These are phyloP conservation scores for Himalopsyche kuldschensis DNA, from an alignment of 2,888 invertebrate species.

Conservation along the genomic window DNA sequence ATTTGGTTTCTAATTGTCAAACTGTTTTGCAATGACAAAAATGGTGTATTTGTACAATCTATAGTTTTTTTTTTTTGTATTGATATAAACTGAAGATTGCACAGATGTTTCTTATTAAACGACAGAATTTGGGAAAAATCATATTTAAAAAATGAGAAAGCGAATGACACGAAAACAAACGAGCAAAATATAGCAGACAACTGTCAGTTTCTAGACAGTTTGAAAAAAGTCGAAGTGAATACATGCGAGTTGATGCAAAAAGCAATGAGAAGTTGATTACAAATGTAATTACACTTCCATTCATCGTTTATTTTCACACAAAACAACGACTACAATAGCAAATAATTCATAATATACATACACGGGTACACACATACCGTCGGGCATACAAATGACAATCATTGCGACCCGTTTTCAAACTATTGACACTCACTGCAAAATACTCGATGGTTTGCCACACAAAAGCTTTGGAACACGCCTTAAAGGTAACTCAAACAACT, in stretches of 20 bases:
- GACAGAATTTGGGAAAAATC: too few species aligned
- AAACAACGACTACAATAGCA: constrained; percentile 23
- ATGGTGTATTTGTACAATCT: too few species aligned
- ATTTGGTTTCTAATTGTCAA: too few species aligned
- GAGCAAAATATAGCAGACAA: background rate
- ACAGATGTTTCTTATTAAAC: too few species aligned
- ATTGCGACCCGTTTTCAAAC: constrained; percentile 14
- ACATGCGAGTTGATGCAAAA: background rate
- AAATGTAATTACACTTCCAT: constrained; percentile 21
- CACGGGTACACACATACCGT: constrained; percentile 6
- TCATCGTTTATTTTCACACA: constrained; percentile 32
- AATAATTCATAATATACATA: constrained; percentile 26
- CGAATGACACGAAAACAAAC: background rate
- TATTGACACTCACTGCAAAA: constrained; percentile 16
- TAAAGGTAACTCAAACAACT: constrained; percentile 2
- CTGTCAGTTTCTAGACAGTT: background rate
- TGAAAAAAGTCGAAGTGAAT: background rate
- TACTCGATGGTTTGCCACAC: background rate
- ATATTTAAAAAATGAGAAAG: background rate
- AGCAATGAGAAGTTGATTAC: background rate
- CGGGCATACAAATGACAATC: constrained; percentile 16
- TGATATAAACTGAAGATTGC: too few species aligned
- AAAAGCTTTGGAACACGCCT: constrained; percentile 12
- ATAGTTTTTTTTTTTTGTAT: too few species aligned
- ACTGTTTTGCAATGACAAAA: too few species aligned